Evolutionary conservation across 2,888 invertebrate species (phyloP), one percentile per base, ranked within the genome.

Genomic region (Drosophila villosipedis): DNA sequence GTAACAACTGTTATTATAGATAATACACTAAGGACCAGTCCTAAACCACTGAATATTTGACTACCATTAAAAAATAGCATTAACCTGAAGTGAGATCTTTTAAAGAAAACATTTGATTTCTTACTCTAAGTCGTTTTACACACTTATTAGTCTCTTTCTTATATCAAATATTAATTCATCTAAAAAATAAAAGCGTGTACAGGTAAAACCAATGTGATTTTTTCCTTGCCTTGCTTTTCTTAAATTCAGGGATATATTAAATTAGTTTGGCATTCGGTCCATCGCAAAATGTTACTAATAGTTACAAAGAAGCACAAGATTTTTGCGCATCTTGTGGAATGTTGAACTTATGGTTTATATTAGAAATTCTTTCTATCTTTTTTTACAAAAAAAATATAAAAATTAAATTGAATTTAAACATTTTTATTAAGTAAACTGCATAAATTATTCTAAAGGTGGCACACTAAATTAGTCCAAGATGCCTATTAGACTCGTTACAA

Each of bases 401-500:
- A 28, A 5, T 50, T 2, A 25, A 22, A 7, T 41, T 41, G 31
- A 31, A 31, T 31, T 9, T 31, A 31, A 31, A 31, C 31, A 10
- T n/a, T 9, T 41, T n/a, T 47, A 22, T 22, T 14, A 14, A 12
- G 12, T 12, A 14, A 2, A 25, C 9, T 16, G 1, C 10, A 19
- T 28, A 10, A 0, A 28, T 83, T 77, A 80, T 65, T 30, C 66
- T 53, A 54, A 75, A 80, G 66, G 66, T 66, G 54, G 41, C 12
- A 58, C 78, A 81, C 75, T 78, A 76, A 78, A 75, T 76, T 76
- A 57, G 54, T 60, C 72, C 79, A 76, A 79, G 78, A 71, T 72
- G 50, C 41, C 69, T 75, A 73, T 86, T 80, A 89, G 68, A 68
- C 68, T 70, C 87, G 81, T 83, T 80, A 76, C 68, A 69, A 57